Percentiles rank a stretch among this genome's conserved stretches.
Conservation (phyloP, 2,113 vertebrate genomes). For the Aythya baeri region DNA sequence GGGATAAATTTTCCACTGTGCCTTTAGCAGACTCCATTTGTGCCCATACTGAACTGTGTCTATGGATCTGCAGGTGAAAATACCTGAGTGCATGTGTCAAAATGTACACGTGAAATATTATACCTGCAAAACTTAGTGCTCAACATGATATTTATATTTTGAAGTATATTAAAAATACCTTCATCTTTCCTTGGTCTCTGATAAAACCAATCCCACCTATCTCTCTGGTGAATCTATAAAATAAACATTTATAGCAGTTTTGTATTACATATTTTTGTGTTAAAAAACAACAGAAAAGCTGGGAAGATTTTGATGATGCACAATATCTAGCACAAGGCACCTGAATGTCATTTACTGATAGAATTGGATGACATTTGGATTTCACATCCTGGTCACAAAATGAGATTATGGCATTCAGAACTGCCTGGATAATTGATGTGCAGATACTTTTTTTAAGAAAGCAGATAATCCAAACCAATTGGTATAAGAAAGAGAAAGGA, state of each 20-base stretch:
- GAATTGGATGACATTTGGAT: conserved; percentile 37
- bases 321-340: neutral
- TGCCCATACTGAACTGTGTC: neutral
- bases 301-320: neutral
- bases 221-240: neutral
- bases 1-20: neutral
- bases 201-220: neutral
- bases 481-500: neutral
- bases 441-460: neutral
- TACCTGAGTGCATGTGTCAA: neutral
- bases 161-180: neutral
- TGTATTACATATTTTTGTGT: neutral
- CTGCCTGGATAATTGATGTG: neutral
- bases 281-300: neutral
- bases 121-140: neutral
- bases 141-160: neutral
- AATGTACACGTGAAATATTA: neutral
- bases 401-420: conserved; percentile 30
- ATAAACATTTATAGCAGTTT: neutral
- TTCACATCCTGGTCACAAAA: conserved; percentile 38
- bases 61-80: neutral
- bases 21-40: neutral
- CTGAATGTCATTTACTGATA: neutral
- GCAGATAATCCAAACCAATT: neutral
- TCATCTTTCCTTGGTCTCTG: neutral